Percentiles rank a stretch among this genome's conserved stretches.
These are phyloP conservation scores for Serripes groenlandicus DNA, from an alignment of 2,888 invertebrate genomes.

Conservation along the genomic window DNA sequence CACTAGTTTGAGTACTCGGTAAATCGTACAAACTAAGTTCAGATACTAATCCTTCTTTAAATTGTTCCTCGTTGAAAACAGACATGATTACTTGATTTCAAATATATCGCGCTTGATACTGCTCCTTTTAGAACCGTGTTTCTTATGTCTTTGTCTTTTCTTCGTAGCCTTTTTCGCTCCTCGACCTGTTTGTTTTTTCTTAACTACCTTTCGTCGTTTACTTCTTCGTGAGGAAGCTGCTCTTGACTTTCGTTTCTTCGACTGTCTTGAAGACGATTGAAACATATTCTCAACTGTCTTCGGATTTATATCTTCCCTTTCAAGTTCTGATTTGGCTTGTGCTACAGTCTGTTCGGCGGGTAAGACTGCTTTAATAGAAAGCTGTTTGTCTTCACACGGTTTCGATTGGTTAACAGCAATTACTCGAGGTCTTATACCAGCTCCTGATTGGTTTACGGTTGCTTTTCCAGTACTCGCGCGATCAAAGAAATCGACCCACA, in stretches of 20 bases:
- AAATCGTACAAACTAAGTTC: constrained; percentile 27
- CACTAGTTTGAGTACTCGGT: constrained; percentile 21
- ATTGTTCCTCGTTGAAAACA: constrained; percentile 48
- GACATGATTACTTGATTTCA: constrained; percentile 52
- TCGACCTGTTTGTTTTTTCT: constrained; percentile 22
- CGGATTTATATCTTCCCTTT: constrained; percentile 38
- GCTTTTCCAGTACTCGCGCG: constrained; percentile 32
- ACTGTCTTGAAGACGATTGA: constrained; percentile 25
- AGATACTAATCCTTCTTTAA: constrained; percentile 54
- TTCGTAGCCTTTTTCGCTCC: not conserved
- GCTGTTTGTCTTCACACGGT: constrained; percentile 10
- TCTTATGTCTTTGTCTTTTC: not conserved
- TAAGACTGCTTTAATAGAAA: constrained; percentile 35
- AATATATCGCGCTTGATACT: constrained; percentile 26
- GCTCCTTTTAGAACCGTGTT: not conserved
- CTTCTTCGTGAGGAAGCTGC: not conserved
- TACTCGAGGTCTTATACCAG: constrained; percentile 11
- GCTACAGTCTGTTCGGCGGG: constrained; percentile 35
- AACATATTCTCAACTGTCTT: constrained; percentile 25
- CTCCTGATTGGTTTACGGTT: constrained; percentile 33
- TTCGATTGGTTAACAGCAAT: constrained; percentile 24
- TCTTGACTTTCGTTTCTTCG: constrained; percentile 11
- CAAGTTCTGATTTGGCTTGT: constrained; percentile 35
- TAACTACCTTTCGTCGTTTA: constrained; percentile 16
- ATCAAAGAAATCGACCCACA: constrained; percentile 44